Percentiles rank a stretch among this genome's conserved stretches.
phyloP scores from a whole-genome alignment of 2,113 vertebrate genomes.

The Oryzias javanicus region DNA sequence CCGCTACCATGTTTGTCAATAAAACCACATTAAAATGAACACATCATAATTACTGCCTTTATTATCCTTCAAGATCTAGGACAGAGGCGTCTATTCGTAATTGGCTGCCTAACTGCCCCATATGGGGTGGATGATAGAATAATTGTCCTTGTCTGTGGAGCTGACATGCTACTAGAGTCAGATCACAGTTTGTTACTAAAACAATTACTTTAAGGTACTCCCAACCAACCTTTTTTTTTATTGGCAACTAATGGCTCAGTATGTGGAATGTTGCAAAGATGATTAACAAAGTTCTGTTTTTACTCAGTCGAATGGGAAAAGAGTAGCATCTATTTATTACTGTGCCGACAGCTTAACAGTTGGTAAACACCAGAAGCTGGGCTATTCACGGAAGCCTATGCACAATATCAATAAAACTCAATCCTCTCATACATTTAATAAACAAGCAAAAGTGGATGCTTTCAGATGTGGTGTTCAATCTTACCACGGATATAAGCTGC shows the following conservation, averaged over 20 bases:
- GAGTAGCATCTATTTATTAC: conserved; percentile 37
- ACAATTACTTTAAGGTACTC: conserved; percentile 61
- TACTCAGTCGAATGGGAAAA: conserved; percentile 2
- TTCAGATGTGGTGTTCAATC: conserved; percentile 50
- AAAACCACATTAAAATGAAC: conserved; percentile 74
- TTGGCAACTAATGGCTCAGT: conserved; percentile 36
- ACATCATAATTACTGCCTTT: conserved; percentile 74
- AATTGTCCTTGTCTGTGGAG: conserved; percentile 70
- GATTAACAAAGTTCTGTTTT: conserved; percentile 27
- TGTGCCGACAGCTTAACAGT: conserved; percentile 11
- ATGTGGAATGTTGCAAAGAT: conserved; percentile 24
- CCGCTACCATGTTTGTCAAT: conserved; percentile 69
- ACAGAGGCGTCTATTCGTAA: conserved; percentile 59
- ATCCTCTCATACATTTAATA: conserved; percentile 33
- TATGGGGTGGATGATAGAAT: conserved; percentile 68
- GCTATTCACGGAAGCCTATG: conserved; percentile 19
- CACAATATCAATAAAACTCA: conserved; percentile 19
- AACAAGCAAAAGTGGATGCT: conserved; percentile 40
- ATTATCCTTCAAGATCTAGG: conserved; percentile 74
- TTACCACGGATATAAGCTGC: conserved; percentile 63
- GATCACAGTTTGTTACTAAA: conserved; percentile 51
- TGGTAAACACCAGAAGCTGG: conserved; percentile 26
- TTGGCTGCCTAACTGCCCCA: conserved; percentile 70
- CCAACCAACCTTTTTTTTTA: conserved; percentile 27
- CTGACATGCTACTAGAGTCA: conserved; percentile 60